A percentile compares a stretch with the other conserved stretches of the same genome.
Evolutionary conservation across 2,113 vertebrate genomes (phyloP).

Genomic region (Equus przewalskii): DNA sequence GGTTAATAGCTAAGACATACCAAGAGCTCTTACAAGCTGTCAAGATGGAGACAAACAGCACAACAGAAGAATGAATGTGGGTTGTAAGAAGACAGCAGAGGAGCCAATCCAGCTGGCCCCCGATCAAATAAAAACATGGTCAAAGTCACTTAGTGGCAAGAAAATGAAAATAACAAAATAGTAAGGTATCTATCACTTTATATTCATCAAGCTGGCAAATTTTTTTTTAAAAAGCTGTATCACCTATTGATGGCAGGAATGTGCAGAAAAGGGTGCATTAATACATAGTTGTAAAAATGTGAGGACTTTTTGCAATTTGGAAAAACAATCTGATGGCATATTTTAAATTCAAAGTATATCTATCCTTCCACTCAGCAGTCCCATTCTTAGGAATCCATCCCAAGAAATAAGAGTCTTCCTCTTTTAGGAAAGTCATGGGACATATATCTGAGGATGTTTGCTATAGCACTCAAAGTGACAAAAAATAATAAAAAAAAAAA

Average conservation of each 20-base stretch:
- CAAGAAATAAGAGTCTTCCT: not conserved
- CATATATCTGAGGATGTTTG: not conserved
- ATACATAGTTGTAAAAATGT: not conserved
- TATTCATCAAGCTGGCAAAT: not conserved
- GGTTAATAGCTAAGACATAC: conserved; percentile 21
- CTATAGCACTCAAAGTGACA: not conserved
- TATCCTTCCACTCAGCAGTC: not conserved
- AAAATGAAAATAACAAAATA: not conserved
- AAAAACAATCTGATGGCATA: not conserved
- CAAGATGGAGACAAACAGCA: not conserved
- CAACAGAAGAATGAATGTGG: not conserved
- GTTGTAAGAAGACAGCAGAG: too few species aligned
- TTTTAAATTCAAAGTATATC: not conserved
- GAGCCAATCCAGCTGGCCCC: not conserved
- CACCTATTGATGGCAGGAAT: fast-evolving
- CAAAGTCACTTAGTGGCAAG: not conserved
- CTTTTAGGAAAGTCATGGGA: not conserved
- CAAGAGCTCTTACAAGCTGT: not conserved
- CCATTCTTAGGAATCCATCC: not conserved
- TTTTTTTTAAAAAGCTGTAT: not conserved
- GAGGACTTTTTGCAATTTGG: not conserved
- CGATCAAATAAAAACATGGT: not conserved
- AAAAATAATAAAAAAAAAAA: not conserved
- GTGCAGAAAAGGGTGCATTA: not conserved
- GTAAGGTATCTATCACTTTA: not conserved